phyloP scores from a whole-genome alignment of 2,113 vertebrate species.

The Lophochroa leadbeateri region DNA sequence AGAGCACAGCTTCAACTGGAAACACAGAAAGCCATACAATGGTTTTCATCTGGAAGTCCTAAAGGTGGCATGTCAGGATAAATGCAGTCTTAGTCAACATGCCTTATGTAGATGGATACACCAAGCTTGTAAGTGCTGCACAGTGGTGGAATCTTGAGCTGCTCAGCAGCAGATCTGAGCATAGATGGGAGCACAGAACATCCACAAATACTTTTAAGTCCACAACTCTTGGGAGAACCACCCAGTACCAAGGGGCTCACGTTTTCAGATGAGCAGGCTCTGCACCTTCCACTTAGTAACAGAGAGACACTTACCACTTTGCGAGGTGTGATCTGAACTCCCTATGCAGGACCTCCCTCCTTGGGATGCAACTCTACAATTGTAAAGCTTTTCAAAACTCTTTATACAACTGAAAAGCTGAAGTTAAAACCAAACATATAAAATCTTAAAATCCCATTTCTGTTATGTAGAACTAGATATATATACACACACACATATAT shows the following conservation, averaged over 20 bases:
- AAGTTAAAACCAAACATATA: not conserved
- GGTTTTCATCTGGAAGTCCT: not conserved
- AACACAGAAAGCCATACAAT: not conserved
- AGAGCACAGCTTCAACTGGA: not conserved
- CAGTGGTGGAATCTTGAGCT: not conserved
- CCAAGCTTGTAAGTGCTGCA: not conserved
- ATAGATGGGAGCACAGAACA: not conserved
- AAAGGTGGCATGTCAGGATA: not conserved
- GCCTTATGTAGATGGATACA: not conserved
- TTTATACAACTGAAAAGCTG: not conserved
- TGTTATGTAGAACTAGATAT: not conserved
- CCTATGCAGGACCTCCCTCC: not conserved
- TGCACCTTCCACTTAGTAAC: not conserved
- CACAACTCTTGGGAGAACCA: not conserved
- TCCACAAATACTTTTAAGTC: not conserved
- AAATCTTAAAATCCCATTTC: conserved; percentile 10
- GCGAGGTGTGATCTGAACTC: not conserved
- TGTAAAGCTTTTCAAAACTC: not conserved
- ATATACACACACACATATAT: not conserved
- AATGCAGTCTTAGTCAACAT: not conserved
- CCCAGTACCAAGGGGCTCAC: not conserved
- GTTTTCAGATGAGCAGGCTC: not conserved
- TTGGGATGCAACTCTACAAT: not conserved
- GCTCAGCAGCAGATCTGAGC: not conserved
- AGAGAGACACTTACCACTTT: not conserved